Base-by-base conservation (phyloP, 2,797 vertebrate species). In the Lutjanus campechanus region DNA sequence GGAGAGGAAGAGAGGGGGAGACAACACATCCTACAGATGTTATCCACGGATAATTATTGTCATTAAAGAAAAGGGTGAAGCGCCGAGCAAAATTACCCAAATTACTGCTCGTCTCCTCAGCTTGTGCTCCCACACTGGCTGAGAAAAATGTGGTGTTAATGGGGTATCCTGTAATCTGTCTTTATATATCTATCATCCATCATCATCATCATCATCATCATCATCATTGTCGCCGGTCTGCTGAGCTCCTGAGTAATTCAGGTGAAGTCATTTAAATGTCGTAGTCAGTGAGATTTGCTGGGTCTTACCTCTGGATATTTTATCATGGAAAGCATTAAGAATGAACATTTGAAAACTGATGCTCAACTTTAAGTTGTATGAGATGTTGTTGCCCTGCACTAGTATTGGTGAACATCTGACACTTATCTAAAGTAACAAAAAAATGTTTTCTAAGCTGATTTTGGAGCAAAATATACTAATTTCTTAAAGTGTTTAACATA, bases 11-110 rank as follows among this genome's bases (percentile, higher is more conserved):
- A 25, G 56, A 65, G 69, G 50, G 44, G 54, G 51, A 71, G 62
- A 67, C 46, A 83, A 75, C 66, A 64, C 73, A 65, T 85, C 65
- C 81, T 84, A 73, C 90, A 89, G 86, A 85, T 92, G 89, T 92
- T 93, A 94, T 87, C 76, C 76, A 79, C 62, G 47, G 85, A 86
- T 92, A 90, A 94, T 92, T 90, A 91, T 89, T 88, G 88, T 92
- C 88, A 91, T 94, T 92, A 90, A 85, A 89, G 85, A 60, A 88
- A 84, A 83, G 69, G 61, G 72, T 75, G 79, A 88, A 72, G 69
- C 43, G 5, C n/a, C 3, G 25, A 66, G 20, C 74, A 82, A 84
- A 90, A 92, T 89, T 84, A 91, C 85, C 73, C 70, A 89, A 92
- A 95, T 94, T 87, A 92, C 82, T 69, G 73, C 71, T 82, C 41